Percentiles rank a stretch among this genome's conserved stretches.
Conservation (phyloP, 2,888 invertebrate genomes). For the Lucinisca nassula region DNA sequence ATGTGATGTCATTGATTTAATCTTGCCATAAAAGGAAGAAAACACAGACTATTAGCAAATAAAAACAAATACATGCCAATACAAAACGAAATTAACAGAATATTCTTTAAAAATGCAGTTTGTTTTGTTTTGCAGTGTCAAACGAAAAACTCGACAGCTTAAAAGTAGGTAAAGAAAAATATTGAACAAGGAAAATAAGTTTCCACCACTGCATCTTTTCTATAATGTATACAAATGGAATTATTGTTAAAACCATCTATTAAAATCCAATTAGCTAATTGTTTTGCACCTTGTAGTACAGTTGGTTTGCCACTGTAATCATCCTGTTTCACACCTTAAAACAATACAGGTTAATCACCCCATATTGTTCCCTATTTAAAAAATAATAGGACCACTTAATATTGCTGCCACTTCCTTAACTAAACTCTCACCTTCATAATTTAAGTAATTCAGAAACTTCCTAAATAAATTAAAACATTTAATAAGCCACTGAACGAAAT, state of each 20-base stretch:
- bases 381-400: neutral
- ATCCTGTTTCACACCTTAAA: slow-evolving; percentile 10
- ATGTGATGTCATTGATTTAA: neutral
- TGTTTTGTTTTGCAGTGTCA: too few species aligned
- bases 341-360: neutral
- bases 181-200: neutral
- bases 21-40: neutral
- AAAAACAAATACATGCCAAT: neutral
- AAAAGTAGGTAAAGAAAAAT: too few species aligned
- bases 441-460: neutral
- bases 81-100: neutral
- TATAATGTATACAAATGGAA: neutral
- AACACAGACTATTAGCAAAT: neutral
- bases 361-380: neutral
- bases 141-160: too few species aligned
- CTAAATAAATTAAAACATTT: neutral
- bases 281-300: neutral
- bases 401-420: neutral
- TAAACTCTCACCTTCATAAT: neutral
- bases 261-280: neutral
- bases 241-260: neutral
- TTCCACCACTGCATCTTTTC: neutral
- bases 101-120: too few species aligned
- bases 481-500: neutral
- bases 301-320: neutral